Evolutionary conservation across 2,113 vertebrate genomes (phyloP), one percentile per base, ranked within the genome.

Genomic region (Ellobius talpinus): DNA sequence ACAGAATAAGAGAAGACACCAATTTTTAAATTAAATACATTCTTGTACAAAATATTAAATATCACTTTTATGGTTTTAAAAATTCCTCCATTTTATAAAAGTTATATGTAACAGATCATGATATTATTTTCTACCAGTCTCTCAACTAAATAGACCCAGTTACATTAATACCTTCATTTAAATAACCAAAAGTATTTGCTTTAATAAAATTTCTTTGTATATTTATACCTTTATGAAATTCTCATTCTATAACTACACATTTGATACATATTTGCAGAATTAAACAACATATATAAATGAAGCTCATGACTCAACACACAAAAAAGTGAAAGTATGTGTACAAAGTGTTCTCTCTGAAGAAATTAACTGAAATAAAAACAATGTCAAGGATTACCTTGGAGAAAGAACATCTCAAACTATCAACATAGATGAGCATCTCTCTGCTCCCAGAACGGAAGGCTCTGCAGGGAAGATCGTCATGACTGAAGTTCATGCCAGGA

Each of bases 281-380:
- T 92, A 92, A 92, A 11, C 23, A 94, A 9, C 47, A 76, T 50
- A 92, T 96, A 50, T 87, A 91, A 77, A 87, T 45, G 16, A 73
- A 6, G n/a, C 26, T 72, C 42, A 65, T 7, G 50, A 63, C 72
- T 68, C 31, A 93, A 77, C 33, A 82, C 36, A 14, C 68, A 23
- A 90, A 94, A 63, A 6, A 29, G 1, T 26, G 72, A 89, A 61
- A 55, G 36, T 39, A 42, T 52, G 93, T 74, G 23, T 52, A 65
- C 19, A 96, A 90, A 89, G 73, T 55, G 92, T 42, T 73, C 31
- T 72, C 61, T 87, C 45, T n/a, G 65, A 93, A 94, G n/a, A 93
- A 78, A 78, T 16, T 72, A 90, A 84, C 66, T 4, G 33, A 90
- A 90, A 42, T 52, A 91, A 96, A 90, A 93, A 61, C 17, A 65